These are phyloP conservation scores for Nerophis ophidion DNA, from an alignment of 2,113 vertebrate genomes.

Conservation along the genomic window DNA sequence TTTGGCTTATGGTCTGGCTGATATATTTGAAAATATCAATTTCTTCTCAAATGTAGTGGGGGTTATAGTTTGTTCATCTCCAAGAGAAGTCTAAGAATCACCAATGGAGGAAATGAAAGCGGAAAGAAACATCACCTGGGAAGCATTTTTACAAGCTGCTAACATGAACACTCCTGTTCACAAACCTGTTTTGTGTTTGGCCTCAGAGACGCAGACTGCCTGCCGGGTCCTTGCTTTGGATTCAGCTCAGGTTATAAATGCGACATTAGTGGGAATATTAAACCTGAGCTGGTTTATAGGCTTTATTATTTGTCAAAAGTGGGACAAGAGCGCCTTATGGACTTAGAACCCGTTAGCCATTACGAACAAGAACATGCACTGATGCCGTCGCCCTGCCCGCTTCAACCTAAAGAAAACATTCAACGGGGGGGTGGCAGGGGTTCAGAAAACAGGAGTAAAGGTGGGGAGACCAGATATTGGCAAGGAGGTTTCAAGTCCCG, in stretches of 20 bases:
- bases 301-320: slow-evolving; percentile 34
- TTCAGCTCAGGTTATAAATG: slow-evolving; percentile 23
- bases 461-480: background rate
- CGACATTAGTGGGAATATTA: slow-evolving; percentile 35
- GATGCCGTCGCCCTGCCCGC: slow-evolving; percentile 36
- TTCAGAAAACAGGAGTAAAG: background rate
- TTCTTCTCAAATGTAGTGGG: too few relatives aligned
- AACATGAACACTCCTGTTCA: slow-evolving; percentile 12
- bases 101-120: background rate
- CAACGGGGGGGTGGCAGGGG: background rate
- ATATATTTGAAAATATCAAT: too few relatives aligned
- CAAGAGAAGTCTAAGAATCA: too few relatives aligned
- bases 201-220: slow-evolving; percentile 8
- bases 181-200: slow-evolving; percentile 13
- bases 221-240: slow-evolving; percentile 4
- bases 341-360: slow-evolving; percentile 38
- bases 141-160: background rate
- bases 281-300: slow-evolving; percentile 44
- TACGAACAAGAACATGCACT: slow-evolving; percentile 47
- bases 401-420: background rate
- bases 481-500: background rate
- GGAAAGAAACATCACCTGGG: slow-evolving; percentile 4
- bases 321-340: slow-evolving; percentile 34
- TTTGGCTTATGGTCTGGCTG: too few relatives aligned
- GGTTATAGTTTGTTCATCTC: too few relatives aligned